Conservation (phyloP, 2,888 invertebrate species). For the Orthosia gothica region DNA sequence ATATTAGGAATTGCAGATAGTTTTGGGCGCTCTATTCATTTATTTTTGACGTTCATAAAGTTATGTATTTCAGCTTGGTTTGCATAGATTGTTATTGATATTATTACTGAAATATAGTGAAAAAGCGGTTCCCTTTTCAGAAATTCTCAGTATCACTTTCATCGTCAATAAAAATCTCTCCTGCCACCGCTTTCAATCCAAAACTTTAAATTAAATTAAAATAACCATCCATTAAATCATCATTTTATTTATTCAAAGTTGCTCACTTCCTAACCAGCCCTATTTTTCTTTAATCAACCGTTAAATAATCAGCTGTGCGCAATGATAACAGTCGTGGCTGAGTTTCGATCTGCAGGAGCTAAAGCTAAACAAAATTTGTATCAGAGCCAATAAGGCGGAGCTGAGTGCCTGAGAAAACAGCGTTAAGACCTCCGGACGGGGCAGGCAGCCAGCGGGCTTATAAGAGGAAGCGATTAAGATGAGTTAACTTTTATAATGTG, state of each 20-base stretch:
- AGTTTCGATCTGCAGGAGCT: constrained; percentile 58
- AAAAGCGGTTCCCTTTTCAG: background rate
- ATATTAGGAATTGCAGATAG: too few relatives aligned
- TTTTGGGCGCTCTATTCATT: background rate
- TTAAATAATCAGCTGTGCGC: constrained; percentile 49
- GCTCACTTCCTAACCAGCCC: background rate
- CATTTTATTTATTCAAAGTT: constrained; percentile 40
- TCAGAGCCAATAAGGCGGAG: constrained; percentile 72
- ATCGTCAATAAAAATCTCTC: background rate
- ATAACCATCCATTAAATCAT: constrained; percentile 15
- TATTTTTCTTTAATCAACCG: constrained; percentile 55
- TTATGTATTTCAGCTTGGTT: background rate
- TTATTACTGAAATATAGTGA: background rate
- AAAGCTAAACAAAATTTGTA: constrained; percentile 78
- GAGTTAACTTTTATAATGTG: background rate
- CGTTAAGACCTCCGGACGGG: constrained; percentile 72
- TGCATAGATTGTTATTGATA: too few relatives aligned
- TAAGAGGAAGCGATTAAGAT: background rate
- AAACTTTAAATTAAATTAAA: constrained; percentile 54
- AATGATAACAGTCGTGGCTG: constrained; percentile 42
- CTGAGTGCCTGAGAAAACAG: constrained; percentile 81
- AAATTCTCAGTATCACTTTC: background rate
- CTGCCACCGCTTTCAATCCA: constrained; percentile 10
- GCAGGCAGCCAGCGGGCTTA: constrained; percentile 40
- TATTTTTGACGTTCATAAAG: background rate